Base-by-base conservation (phyloP, 2,113 vertebrate genomes). In the Nibea coibor region DNA sequence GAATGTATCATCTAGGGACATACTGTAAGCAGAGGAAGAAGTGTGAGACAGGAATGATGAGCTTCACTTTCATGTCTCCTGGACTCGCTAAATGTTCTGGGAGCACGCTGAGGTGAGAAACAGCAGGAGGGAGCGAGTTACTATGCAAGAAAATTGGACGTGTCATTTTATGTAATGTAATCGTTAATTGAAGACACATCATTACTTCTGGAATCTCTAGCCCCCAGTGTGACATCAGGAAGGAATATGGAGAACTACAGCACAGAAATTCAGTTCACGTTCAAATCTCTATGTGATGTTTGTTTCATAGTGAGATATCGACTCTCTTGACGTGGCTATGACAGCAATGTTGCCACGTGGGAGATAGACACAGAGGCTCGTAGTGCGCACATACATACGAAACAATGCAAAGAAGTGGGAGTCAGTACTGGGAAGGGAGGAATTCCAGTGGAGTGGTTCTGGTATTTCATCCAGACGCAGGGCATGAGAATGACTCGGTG, bases 391-490 rank as follows among this genome's bases (percentile, higher is more conserved):
- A 67, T 72, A 72, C 61, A 76, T 12, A 72, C 39, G 26, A 61
- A 86, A 88, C 86, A 91, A 87, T 85, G 87, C 77, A 77, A 48
- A 80, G 86, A 72, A 70, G 88, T 92, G 87, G 91, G 91, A 90
- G 90, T 79, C 67, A 45, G 79, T 67, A 59, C 80, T 70, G 83
- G 83, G 85, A 88, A 88, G 72, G 75, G 80, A 85, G 81, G 83
- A 92, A 91, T 92, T 92, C 89, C 88, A 85, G 50, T 70, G 64
- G 78, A 91, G 81, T 63, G 80, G 51, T 68, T 91, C 63, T 87
- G 88, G 86, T 88, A 89, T 91, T 88, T 87, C 56, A 61, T 76
- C 74, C 66, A 83, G 82, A 74, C 73, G 31, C 61, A 28, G 81
- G 81, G 81, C 77, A 59, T 82, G 91, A 89, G 72, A 88, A 80